phyloP scores from a whole-genome alignment of 2,797 vertebrate species.

The Monodelphis domestica region DNA sequence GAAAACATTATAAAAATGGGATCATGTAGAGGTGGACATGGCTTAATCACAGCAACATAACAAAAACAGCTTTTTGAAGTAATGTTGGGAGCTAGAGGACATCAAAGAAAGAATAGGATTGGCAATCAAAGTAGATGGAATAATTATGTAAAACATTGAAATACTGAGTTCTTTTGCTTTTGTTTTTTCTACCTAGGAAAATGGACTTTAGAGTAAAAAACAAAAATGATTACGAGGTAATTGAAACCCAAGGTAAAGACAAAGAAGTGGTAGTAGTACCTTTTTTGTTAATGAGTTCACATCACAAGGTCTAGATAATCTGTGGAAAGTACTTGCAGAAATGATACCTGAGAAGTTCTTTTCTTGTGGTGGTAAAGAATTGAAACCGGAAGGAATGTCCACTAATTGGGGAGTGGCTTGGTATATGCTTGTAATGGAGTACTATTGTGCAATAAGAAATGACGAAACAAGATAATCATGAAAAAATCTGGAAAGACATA shows the following conservation, averaged over 20 bases:
- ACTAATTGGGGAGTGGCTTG: too few relatives aligned
- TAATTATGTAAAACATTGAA: not conserved
- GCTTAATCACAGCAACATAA: too few relatives aligned
- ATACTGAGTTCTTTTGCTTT: not conserved
- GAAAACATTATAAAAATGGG: not conserved
- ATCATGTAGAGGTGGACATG: not conserved
- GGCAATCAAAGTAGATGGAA: not conserved
- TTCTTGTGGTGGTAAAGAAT: too few relatives aligned
- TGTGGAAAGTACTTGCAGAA: not conserved
- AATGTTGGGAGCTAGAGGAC: not conserved
- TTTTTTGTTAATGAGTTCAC: not conserved
- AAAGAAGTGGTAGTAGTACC: not conserved
- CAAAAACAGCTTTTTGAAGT: not conserved
- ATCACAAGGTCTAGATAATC: not conserved
- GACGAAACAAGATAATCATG: too few relatives aligned
- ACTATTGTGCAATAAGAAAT: too few relatives aligned
- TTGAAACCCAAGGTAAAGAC: not conserved
- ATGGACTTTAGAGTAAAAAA: not conserved
- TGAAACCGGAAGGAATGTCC: too few relatives aligned
- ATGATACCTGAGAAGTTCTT: not conserved
- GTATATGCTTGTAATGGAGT: too few relatives aligned
- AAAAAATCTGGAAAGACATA: too few relatives aligned
- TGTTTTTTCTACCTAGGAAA: not conserved
- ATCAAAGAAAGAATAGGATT: not conserved
- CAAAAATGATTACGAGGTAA: not conserved